Percentiles rank a stretch among this genome's conserved stretches.
These are phyloP conservation scores for Eira barbara DNA, from an alignment of 2,113 vertebrate genomes.

Conservation along the genomic window DNA sequence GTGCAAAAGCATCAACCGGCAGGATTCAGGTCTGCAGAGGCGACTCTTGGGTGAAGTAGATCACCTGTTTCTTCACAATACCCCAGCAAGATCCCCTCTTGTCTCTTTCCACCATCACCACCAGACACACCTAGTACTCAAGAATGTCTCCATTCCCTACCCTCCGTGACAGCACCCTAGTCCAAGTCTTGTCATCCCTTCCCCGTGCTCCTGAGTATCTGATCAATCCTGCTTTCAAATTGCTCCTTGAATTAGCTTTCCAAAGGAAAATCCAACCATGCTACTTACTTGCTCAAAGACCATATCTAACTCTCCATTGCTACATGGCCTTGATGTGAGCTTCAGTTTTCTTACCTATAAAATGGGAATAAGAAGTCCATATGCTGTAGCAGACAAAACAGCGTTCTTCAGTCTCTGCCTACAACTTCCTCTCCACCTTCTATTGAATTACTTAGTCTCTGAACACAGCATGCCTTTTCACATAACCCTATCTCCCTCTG, in stretches of 20 bases:
- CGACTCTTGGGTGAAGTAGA: neutral
- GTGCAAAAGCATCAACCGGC: rapidly evolving
- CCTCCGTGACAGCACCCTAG: neutral
- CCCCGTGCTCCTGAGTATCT: neutral
- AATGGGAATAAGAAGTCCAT: neutral
- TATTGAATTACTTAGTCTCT: neutral
- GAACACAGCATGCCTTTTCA: neutral
- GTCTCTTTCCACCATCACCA: neutral
- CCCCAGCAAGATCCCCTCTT: neutral
- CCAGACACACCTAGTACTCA: neutral
- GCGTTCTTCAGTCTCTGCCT: neutral
- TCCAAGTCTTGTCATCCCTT: neutral
- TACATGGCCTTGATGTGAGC: neutral
- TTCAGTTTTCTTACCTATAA: neutral
- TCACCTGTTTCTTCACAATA: neutral
- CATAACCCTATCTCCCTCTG: neutral
- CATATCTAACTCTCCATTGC: neutral
- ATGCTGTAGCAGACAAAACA: neutral
- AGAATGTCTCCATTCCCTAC: neutral
- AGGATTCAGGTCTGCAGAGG: neutral
- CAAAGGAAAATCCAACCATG: neutral
- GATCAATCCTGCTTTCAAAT: neutral
- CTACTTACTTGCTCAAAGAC: neutral
- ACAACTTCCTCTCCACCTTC: neutral
- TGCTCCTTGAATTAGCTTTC: neutral